Percentiles rank a stretch among this genome's conserved stretches.
Conservation (phyloP, 2,797 vertebrate genomes). For the Hipposideros larvatus region DNA sequence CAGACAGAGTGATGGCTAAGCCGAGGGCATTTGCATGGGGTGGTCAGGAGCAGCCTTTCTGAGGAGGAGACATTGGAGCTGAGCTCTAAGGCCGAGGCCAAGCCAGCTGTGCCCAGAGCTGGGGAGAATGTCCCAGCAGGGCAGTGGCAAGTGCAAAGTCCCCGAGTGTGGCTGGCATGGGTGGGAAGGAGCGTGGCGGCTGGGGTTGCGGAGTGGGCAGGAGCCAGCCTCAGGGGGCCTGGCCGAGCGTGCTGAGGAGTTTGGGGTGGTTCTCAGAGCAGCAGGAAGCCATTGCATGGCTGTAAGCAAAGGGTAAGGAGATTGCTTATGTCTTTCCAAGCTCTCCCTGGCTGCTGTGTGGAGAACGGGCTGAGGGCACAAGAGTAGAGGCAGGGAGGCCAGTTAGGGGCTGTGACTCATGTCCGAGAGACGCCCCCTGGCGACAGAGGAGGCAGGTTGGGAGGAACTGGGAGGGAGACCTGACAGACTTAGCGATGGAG, state of each 20-base stretch:
- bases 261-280: background rate
- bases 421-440: background rate
- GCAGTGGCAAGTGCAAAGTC: background rate
- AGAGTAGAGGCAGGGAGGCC: background rate
- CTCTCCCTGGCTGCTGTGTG: background rate
- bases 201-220: background rate
- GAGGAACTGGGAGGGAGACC: background rate
- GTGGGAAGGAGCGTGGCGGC: background rate
- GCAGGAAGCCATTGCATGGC: background rate
- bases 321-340: background rate
- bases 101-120: background rate
- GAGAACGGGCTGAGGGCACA: background rate
- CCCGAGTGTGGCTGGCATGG: fast-evolving
- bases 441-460: background rate
- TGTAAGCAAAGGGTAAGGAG: background rate
- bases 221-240: no score
- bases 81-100: background rate
- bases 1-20: fast-evolving
- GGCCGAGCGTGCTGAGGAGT: no score
- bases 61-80: background rate
- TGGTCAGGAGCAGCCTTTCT: background rate
- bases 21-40: background rate
- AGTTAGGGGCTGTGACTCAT: background rate
- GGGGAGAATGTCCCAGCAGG: background rate
- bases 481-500: background rate